Evolutionary conservation across 1,140 invertebrate species (phyloP).

Genomic region (Drosophila busckii): DNA sequence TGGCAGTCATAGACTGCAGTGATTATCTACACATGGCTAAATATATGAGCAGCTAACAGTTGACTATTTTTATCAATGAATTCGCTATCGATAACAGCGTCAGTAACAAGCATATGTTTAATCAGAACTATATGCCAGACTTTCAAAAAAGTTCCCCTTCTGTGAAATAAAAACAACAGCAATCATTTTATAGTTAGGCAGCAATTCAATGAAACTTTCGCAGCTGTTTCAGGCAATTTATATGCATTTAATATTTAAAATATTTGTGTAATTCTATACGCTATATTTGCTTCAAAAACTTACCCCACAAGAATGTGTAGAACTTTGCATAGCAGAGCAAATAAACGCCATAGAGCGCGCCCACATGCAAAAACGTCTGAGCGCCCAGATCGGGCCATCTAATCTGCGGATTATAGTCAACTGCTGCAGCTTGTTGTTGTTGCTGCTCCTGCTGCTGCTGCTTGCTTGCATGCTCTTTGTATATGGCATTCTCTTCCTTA

Average conservation of each 20-base stretch:
- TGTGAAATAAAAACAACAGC: no score
- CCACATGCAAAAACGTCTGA: constrained; percentile 84
- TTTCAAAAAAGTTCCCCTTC: no score
- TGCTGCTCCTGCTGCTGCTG: neutral
- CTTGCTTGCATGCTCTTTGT: constrained; percentile 50
- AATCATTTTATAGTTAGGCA: no score
- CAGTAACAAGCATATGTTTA: no score
- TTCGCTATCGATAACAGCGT: no score
- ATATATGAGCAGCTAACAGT: no score
- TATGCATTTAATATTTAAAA: neutral
- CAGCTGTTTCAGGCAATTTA: no score
- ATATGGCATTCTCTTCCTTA: constrained; percentile 70
- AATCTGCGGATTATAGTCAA: constrained; percentile 81
- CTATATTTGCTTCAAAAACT: constrained; percentile 79
- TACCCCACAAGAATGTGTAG: constrained; percentile 86
- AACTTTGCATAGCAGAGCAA: constrained; percentile 83
- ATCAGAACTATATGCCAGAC: no score
- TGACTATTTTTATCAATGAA: no score
- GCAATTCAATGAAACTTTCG: no score
- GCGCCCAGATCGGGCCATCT: constrained; percentile 85
- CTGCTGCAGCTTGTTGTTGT: constrained; percentile 16
- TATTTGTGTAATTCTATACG: neutral
- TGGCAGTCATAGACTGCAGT: no score
- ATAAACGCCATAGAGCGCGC: constrained; percentile 85
- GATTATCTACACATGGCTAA: no score